A percentile compares a stretch with the other conserved stretches of the same genome.
These are phyloP conservation scores for Tinea pellionella DNA, from an alignment of 2,888 invertebrate genomes.

Conservation along the genomic window DNA sequence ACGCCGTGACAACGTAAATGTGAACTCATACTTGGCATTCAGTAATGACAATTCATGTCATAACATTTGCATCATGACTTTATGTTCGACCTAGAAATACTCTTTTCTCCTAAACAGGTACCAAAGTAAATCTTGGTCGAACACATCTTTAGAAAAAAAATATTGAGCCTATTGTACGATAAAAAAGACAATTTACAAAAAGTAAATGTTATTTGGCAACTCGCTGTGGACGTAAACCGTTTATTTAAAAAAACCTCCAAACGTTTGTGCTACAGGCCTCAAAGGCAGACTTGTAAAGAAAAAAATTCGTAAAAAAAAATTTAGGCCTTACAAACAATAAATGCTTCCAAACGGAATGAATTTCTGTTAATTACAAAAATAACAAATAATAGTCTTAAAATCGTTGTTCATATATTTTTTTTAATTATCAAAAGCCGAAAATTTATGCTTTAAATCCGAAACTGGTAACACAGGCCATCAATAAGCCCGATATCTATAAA, in stretches of 20 bases:
- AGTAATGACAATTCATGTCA: too few species aligned
- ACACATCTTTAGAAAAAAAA: neutral
- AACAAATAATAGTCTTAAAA: slow-evolving; percentile 16
- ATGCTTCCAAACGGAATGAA: slow-evolving; percentile 9
- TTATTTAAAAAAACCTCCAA: neutral
- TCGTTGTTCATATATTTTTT: slow-evolving; percentile 59
- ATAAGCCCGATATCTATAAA: slow-evolving; percentile 32
- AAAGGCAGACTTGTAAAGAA: neutral
- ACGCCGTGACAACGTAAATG: too few species aligned
- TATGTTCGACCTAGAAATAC: too few species aligned
- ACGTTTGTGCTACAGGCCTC: neutral
- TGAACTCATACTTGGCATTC: too few species aligned
- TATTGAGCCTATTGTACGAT: neutral
- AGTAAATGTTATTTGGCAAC: slow-evolving; percentile 59
- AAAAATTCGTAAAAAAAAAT: neutral
- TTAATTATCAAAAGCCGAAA: slow-evolving; percentile 27
- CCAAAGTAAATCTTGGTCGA: too few species aligned
- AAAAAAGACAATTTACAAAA: neutral
- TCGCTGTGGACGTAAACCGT: slow-evolving; percentile 48
- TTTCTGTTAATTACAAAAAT: neutral
- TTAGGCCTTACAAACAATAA: slow-evolving; percentile 9
- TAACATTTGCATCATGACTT: too few species aligned
- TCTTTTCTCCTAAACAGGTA: too few species aligned
- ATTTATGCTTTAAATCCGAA: neutral
- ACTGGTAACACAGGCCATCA: neutral